Percentiles rank a stretch among this genome's conserved stretches.
phyloP scores from a whole-genome alignment of 1,140 invertebrate genomes.

The Stenopsyche tienmushanensis region DNA sequence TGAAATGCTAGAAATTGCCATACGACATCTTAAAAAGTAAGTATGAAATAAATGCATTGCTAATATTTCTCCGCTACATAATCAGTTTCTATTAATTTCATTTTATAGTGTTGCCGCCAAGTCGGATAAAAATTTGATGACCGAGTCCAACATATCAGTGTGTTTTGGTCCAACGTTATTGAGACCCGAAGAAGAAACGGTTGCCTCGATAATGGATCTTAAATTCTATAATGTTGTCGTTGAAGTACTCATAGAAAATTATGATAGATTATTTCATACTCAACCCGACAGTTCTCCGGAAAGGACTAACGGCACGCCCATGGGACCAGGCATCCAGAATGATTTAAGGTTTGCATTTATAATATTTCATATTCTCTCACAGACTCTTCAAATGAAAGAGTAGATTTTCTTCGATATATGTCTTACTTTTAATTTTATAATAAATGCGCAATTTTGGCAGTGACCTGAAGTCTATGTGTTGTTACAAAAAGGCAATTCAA shows the following conservation, averaged over 20 bases:
- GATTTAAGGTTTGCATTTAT: constrained; percentile 40
- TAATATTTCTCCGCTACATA: no score
- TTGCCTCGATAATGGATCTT: constrained; percentile 96
- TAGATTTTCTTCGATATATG: no score
- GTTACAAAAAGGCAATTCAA: no score
- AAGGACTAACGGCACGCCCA: constrained; percentile 24
- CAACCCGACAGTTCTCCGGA: constrained; percentile 46
- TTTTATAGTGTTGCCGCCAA: constrained; percentile 77
- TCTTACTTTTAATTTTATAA: no score
- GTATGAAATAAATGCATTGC: constrained; percentile 37
- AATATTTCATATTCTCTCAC: no score
- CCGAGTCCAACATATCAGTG: constrained; percentile 94
- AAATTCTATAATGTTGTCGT: constrained; percentile 99
- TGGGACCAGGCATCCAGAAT: constrained; percentile 19
- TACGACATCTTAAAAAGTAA: constrained; percentile 86
- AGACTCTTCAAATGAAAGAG: no score
- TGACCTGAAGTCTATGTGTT: no score
- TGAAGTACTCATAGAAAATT: constrained; percentile 94
- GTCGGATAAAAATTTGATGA: constrained; percentile 93
- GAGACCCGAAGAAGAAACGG: constrained; percentile 91
- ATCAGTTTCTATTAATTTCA: no score
- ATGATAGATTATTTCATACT: constrained; percentile 71
- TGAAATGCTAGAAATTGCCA: constrained; percentile 84
- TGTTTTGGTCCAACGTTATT: constrained; percentile 98
- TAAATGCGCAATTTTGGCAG: no score